These are phyloP conservation scores for Clinocottus analis DNA, from an alignment of 2,113 vertebrate genomes.

Conservation along the genomic window DNA sequence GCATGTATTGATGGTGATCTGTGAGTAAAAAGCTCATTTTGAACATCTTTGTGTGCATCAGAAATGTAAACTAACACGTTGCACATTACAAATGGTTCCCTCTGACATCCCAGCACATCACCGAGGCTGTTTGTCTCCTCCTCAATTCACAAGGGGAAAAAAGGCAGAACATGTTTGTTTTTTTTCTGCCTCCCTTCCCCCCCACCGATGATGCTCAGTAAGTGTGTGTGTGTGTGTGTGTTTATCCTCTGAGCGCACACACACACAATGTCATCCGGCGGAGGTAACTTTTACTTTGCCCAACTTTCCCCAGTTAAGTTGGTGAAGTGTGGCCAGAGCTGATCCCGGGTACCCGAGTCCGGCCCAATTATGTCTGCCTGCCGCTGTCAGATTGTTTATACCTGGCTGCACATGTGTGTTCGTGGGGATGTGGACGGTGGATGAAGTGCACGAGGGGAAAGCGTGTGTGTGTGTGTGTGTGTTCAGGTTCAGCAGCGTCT, in stretches of 20 bases:
- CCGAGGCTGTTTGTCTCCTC: neutral
- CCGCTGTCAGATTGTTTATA: conserved; percentile 79
- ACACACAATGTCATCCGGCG: conserved; percentile 56
- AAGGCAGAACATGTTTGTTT: conserved; percentile 3
- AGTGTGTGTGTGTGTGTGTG: conserved; percentile 23
- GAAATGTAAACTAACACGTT: neutral
- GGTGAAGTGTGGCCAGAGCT: conserved; percentile 51
- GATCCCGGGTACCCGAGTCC: conserved; percentile 53
- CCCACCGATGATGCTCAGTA: conserved; percentile 13
- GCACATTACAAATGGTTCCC: neutral
- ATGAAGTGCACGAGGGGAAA: conserved; percentile 55
- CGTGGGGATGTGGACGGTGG: conserved; percentile 56
- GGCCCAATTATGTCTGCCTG: conserved; percentile 79
- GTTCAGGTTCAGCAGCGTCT: too few species aligned
- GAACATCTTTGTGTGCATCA: too few species aligned
- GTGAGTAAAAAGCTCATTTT: neutral
- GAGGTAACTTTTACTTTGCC: conserved; percentile 58
- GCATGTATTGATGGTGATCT: neutral
- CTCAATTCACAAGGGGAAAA: neutral
- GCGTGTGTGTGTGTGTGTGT: conserved; percentile 16
- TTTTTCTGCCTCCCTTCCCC: neutral
- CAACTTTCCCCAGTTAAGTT: conserved; percentile 68
- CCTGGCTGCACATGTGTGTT: conserved; percentile 74
- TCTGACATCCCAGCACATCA: neutral
- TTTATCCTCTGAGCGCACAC: conserved; percentile 37